These are phyloP conservation scores for Sesia apiformis DNA, from an alignment of 2,888 invertebrate genomes.

Conservation along the genomic window DNA sequence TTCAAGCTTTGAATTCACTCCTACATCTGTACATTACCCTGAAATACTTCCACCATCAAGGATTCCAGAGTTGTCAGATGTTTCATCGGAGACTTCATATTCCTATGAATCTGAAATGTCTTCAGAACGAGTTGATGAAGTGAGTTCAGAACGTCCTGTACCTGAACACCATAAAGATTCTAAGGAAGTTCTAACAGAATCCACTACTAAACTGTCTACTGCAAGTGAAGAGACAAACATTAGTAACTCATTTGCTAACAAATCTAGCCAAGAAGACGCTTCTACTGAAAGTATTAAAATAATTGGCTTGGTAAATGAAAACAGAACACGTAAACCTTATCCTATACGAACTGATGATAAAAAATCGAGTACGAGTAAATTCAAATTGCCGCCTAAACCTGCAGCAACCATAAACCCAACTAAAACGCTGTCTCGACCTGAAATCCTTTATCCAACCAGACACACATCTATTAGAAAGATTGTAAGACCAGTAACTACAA, in stretches of 20 bases:
- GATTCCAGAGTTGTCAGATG: conserved; percentile 13
- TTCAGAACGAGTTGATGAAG: conserved; percentile 27
- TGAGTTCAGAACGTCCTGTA: conserved; percentile 27
- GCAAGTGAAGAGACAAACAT: conserved; percentile 21
- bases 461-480: conserved; percentile 41
- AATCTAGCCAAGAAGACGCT: conserved; percentile 38
- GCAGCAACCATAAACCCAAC: conserved; percentile 42
- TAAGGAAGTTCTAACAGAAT: conserved; percentile 20
- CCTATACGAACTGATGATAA: conserved; percentile 43
- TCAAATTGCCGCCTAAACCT: conserved; percentile 36
- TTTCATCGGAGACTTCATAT: conserved; percentile 27
- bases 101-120: conserved; percentile 33
- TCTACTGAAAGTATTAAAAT: conserved; percentile 42
- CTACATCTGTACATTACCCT: conserved; percentile 47
- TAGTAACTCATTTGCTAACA: conserved; percentile 22
- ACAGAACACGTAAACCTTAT: conserved; percentile 57
- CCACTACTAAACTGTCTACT: conserved; percentile 16
- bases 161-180: conserved; percentile 22
- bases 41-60: conserved; percentile 27
- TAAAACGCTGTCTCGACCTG: conserved; percentile 42
- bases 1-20: conserved; percentile 52
- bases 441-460: conserved; percentile 46
- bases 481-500: conserved; percentile 37
- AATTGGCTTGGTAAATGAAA: conserved; percentile 35
- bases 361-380: conserved; percentile 37